phyloP scores from a whole-genome alignment of 2,113 vertebrate genomes.

The Asarcornis scutulata region DNA sequence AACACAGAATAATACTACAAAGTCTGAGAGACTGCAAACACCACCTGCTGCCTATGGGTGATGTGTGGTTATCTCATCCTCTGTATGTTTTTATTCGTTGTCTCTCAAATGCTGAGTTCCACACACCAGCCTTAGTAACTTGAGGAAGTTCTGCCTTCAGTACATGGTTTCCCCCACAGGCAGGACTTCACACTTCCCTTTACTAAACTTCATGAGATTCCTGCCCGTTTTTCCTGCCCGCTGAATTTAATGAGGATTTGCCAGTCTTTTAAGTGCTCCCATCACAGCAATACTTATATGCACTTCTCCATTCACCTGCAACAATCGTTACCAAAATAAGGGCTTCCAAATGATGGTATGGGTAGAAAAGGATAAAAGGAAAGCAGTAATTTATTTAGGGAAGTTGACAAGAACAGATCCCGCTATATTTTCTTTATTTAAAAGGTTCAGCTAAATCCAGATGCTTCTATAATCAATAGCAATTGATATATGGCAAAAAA shows the following conservation, averaged over 20 bases:
- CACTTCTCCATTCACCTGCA: neutral
- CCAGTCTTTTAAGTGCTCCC: neutral
- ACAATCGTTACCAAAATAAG: neutral
- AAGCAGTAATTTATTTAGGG: neutral
- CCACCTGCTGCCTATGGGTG: neutral
- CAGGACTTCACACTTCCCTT: too few species aligned
- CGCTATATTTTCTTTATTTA: neutral
- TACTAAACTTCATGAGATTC: neutral
- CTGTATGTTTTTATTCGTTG: neutral
- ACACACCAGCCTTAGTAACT: neutral
- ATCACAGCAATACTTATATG: neutral
- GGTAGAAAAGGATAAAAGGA: neutral
- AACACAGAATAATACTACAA: neutral
- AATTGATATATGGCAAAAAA: neutral
- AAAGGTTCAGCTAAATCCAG: neutral
- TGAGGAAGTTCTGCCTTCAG: neutral
- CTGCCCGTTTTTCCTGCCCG: neutral
- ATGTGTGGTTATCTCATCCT: neutral
- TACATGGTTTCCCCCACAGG: neutral
- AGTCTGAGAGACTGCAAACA: neutral
- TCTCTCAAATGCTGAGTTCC: neutral
- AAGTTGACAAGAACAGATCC: neutral
- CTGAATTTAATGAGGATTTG: neutral
- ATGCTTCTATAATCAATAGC: neutral
- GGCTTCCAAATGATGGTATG: neutral